These are phyloP conservation scores for Microhierax caerulescens DNA, from an alignment of 2,797 vertebrate species.

Conservation along the genomic window DNA sequence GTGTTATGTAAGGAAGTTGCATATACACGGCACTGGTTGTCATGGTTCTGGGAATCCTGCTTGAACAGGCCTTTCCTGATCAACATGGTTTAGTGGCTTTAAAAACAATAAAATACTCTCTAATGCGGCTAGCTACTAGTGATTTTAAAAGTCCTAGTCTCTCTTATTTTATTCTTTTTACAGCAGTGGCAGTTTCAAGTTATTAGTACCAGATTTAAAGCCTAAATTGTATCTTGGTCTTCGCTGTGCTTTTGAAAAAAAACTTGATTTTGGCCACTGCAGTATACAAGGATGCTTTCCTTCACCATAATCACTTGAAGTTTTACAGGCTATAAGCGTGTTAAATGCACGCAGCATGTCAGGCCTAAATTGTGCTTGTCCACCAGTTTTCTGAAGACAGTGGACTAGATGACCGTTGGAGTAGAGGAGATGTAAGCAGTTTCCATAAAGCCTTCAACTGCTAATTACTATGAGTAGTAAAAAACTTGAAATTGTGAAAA, in stretches of 20 bases:
- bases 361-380: background rate
- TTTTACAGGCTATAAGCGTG: background rate
- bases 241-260: background rate
- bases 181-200: background rate
- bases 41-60: constrained; percentile 28
- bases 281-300: background rate
- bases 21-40: constrained; percentile 3
- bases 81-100: background rate
- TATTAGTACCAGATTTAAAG: background rate
- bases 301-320: background rate
- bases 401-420: background rate
- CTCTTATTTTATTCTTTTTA: background rate
- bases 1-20: constrained; percentile 45
- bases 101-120: background rate
- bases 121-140: background rate
- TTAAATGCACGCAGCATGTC: background rate
- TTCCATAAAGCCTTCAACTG: background rate
- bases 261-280: background rate
- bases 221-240: background rate
- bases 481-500: background rate
- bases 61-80: background rate
- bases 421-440: background rate
- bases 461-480: background rate
- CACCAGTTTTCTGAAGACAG: background rate
- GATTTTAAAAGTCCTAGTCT: background rate